These are phyloP conservation scores for Saturnia japonica DNA, from an alignment of 2,888 invertebrate species.

Conservation along the genomic window DNA sequence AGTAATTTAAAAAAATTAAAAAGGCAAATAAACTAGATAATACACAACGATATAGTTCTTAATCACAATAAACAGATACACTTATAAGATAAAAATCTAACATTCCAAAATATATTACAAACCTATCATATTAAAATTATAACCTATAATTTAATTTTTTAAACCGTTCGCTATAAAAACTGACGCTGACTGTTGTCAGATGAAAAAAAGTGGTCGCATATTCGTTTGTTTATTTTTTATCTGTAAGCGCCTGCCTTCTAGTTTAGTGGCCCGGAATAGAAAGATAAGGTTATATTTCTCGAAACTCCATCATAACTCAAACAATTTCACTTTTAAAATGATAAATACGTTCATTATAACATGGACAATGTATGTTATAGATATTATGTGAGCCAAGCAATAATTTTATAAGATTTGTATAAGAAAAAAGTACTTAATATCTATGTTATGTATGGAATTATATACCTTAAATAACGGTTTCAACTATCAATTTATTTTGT, in stretches of 20 bases:
- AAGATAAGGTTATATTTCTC: slow-evolving; percentile 63
- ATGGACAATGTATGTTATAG: slow-evolving; percentile 26
- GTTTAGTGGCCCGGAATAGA: slow-evolving; percentile 66
- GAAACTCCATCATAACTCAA: slow-evolving; percentile 66
- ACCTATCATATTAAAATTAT: slow-evolving; percentile 81
- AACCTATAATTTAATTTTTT: slow-evolving; percentile 81
- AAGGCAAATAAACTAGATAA: slow-evolving; percentile 17
- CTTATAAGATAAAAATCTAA: slow-evolving; percentile 67
- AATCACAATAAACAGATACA: slow-evolving; percentile 50
- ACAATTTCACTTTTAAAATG: slow-evolving; percentile 37
- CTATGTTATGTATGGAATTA: not conserved
- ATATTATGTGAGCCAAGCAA: not conserved
- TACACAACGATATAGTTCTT: slow-evolving; percentile 9
- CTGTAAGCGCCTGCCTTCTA: slow-evolving; percentile 55
- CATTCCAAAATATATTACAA: slow-evolving; percentile 73
- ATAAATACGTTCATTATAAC: slow-evolving; percentile 33
- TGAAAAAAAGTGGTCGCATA: slow-evolving; percentile 70
- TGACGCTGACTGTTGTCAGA: slow-evolving; percentile 71
- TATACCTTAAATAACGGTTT: no score
- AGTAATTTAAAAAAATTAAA: slow-evolving; percentile 2
- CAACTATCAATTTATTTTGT: no score
- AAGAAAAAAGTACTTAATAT: not conserved
- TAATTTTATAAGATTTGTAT: not conserved
- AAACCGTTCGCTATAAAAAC: slow-evolving; percentile 67
- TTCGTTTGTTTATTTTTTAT: slow-evolving; percentile 63